These are phyloP conservation scores for Spodoptera litura DNA, from an alignment of 1,140 invertebrate genomes.

Conservation along the genomic window DNA sequence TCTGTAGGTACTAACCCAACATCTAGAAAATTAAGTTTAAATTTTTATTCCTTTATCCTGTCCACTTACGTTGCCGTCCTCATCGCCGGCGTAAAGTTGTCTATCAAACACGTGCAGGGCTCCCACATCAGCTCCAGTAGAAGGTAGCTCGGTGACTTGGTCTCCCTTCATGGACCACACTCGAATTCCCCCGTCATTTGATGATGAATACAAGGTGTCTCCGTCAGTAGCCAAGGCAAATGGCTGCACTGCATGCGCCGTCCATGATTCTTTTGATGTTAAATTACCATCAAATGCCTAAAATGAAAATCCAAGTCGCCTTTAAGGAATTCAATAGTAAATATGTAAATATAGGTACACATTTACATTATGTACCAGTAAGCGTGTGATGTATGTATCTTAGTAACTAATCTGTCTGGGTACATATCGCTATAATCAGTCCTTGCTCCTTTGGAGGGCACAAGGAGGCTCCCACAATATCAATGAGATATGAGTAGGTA, in stretches of 20 bases:
- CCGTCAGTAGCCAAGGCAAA: conserved; percentile 74
- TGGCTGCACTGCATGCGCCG: conserved; percentile 72
- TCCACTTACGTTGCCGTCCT: conserved; percentile 74
- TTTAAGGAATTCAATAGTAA: too few relatives aligned
- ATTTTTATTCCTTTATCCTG: neutral
- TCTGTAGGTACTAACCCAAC: too few relatives aligned
- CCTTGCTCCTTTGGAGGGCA: too few relatives aligned
- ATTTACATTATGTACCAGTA: too few relatives aligned
- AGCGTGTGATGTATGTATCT: too few relatives aligned
- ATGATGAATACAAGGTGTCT: conserved; percentile 71
- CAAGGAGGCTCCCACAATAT: too few relatives aligned
- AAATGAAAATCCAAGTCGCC: neutral
- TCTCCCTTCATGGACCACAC: conserved; percentile 72
- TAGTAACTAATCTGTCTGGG: too few relatives aligned
- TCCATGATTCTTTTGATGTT: conserved; percentile 64
- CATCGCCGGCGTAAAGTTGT: conserved; percentile 75
- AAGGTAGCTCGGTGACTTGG: conserved; percentile 66
- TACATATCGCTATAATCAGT: too few relatives aligned
- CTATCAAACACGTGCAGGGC: conserved; percentile 64
- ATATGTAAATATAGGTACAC: too few relatives aligned
- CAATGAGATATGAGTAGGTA: too few relatives aligned
- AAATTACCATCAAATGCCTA: conserved; percentile 74
- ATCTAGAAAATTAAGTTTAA: too few relatives aligned
- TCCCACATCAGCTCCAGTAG: conserved; percentile 65
- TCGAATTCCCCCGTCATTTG: conserved; percentile 73